Conservation (phyloP, 2,113 vertebrate species). For the Microcebus ravelobensis region DNA sequence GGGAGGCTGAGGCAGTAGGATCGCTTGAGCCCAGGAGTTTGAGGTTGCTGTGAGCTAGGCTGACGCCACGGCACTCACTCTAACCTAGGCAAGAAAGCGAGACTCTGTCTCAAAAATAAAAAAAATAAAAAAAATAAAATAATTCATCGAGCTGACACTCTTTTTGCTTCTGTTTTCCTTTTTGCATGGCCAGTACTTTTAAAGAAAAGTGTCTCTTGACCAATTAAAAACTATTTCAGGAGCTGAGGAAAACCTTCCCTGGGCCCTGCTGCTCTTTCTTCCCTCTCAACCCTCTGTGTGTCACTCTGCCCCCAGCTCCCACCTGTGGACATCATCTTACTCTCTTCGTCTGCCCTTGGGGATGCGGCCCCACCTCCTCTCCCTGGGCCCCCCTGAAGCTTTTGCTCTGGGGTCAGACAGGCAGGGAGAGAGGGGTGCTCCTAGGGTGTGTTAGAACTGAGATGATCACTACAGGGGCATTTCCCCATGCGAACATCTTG, state of each 20-base stretch:
- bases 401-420: not conserved
- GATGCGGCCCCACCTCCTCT: not conserved
- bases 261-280: not conserved
- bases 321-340: not conserved
- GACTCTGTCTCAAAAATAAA: too few relatives aligned
- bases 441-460: not conserved
- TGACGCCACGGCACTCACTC: too few relatives aligned
- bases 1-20: too few relatives aligned
- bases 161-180: constrained; percentile 19
- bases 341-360: not conserved
- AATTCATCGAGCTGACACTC: not conserved
- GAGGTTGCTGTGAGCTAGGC: too few relatives aligned
- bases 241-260: not conserved
- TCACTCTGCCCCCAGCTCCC: not conserved
- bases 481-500: not conserved
- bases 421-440: not conserved
- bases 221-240: not conserved
- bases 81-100: too few relatives aligned
- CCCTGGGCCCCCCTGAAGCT: not conserved
- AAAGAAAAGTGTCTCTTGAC: not conserved
- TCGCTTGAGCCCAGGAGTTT: too few relatives aligned
- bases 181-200: not conserved
- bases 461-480: not conserved
- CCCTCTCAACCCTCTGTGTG: not conserved
- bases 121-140: too few relatives aligned